These are phyloP conservation scores for Pseudomyrmex pallidus DNA, from an alignment of 1,140 invertebrate species.

Conservation along the genomic window DNA sequence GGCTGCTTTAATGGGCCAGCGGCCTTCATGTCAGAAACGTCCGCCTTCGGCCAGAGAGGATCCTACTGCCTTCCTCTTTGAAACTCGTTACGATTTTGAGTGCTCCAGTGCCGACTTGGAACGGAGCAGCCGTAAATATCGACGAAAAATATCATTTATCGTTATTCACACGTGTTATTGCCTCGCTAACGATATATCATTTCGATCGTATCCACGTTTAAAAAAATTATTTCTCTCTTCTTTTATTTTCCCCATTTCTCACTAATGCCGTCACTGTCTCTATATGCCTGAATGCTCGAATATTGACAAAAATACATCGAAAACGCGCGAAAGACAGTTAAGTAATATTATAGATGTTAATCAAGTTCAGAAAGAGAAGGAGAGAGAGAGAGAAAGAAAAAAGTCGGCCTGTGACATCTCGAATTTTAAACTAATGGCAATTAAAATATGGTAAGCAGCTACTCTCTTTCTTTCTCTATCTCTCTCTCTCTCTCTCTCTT, in stretches of 20 bases:
- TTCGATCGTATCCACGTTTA: conserved; percentile 37
- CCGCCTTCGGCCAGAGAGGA: conserved; percentile 42
- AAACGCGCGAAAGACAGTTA: neutral
- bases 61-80: conserved; percentile 28
- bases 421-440: conserved; percentile 75
- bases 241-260: neutral
- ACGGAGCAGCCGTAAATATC: conserved; percentile 68
- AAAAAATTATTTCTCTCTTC: conserved; percentile 31
- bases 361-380: neutral
- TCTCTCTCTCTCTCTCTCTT: too few species aligned
- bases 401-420: conserved; percentile 61
- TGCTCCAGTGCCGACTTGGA: conserved; percentile 15
- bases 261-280: neutral
- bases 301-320: neutral
- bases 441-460: conserved; percentile 81
- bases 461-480: conserved; percentile 42
- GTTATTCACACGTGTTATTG: conserved; percentile 63
- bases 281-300: neutral
- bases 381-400: too few species aligned
- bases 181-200: conserved; percentile 59
- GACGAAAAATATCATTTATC: conserved; percentile 61
- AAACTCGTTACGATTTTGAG: conserved; percentile 60
- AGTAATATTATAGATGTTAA: neutral
- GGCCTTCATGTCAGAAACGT: conserved; percentile 56
- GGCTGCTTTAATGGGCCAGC: conserved; percentile 72